A percentile compares a stretch with the other conserved stretches of the same genome.
phyloP scores from a whole-genome alignment of 2,113 vertebrate species.

The Talpa occidentalis region DNA sequence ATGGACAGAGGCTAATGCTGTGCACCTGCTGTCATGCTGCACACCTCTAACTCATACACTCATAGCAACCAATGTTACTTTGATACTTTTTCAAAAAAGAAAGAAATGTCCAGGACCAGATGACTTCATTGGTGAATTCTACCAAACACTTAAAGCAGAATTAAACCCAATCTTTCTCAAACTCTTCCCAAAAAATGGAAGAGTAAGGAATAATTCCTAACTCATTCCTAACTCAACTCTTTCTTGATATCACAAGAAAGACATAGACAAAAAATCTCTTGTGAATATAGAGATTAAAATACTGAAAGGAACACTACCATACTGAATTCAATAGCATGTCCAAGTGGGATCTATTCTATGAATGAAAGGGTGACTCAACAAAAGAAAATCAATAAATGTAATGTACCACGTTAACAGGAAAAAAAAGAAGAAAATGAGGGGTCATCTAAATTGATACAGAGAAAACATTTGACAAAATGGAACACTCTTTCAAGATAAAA shows the following conservation, averaged over 20 bases:
- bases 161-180: background rate
- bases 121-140: background rate
- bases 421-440: background rate
- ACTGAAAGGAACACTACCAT: background rate
- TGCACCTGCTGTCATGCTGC: background rate
- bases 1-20: background rate
- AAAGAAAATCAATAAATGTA: background rate
- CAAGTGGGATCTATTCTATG: background rate
- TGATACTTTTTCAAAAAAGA: background rate
- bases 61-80: background rate
- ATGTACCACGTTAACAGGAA: background rate
- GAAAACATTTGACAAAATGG: constrained; percentile 18
- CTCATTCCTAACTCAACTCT: background rate
- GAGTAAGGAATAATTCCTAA: background rate
- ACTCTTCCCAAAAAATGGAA: background rate
- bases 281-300: background rate
- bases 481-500: background rate
- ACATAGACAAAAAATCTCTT: background rate
- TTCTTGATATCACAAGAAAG: background rate
- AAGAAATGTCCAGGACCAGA: background rate
- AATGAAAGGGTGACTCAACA: background rate
- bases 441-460: background rate
- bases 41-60: background rate
- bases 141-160: background rate
- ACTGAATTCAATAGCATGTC: background rate